A percentile compares a stretch with the other conserved stretches of the same genome.
Conservation (phyloP, 2,888 invertebrate species). For the Chrysomela aeneicollis region DNA sequence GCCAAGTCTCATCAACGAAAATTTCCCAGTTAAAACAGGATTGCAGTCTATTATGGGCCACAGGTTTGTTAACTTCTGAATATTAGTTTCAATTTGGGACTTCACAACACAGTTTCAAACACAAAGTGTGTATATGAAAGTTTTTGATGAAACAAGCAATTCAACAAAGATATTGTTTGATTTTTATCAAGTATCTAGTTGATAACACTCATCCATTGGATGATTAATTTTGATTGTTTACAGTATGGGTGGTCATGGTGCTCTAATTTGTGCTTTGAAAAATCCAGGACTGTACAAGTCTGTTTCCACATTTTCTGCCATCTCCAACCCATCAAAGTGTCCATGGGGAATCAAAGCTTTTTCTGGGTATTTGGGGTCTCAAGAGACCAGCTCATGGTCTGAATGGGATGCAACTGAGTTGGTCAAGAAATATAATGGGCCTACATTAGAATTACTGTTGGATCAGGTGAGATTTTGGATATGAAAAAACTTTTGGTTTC, state of each 20-base stretch:
- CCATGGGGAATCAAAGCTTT: conserved; percentile 92
- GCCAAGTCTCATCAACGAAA: conserved; percentile 74
- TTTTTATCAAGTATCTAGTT: no score
- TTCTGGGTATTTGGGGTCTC: conserved; percentile 78
- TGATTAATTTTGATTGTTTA: conserved; percentile 47
- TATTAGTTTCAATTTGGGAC: no score
- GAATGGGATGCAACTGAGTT: conserved; percentile 91
- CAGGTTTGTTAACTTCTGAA: conserved; percentile 64
- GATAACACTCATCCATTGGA: neutral
- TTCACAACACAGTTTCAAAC: no score
- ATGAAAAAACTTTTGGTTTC: no score
- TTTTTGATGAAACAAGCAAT: no score
- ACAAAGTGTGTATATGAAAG: no score
- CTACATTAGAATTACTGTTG: conserved; percentile 82
- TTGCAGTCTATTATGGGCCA: conserved; percentile 83
- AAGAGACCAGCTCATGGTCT: conserved; percentile 72
- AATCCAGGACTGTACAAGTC: conserved; percentile 88
- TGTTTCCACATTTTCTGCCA: conserved; percentile 95
- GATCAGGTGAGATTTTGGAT: conserved; percentile 75
- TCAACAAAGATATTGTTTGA: no score
- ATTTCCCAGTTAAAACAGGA: conserved; percentile 73
- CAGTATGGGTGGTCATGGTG: conserved; percentile 99
- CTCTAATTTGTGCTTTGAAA: conserved; percentile 86
- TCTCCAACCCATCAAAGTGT: conserved; percentile 84
- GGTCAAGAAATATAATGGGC: conserved; percentile 82